Base-by-base conservation (phyloP, 2,797 vertebrate species). In the Gila robusta region DNA sequence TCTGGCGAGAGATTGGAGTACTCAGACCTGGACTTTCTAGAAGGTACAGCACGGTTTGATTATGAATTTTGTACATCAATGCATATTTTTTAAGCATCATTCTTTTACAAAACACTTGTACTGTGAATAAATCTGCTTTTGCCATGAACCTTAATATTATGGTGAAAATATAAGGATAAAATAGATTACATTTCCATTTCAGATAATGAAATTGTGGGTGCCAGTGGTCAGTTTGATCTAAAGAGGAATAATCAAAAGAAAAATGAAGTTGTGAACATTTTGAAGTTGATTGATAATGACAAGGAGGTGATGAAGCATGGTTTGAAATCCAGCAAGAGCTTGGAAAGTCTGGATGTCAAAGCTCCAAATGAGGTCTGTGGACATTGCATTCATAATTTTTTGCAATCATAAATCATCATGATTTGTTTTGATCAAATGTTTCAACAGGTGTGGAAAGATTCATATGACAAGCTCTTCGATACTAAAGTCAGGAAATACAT, bases 191-290 rank as follows among this genome's bases (percentile, higher is more conserved):
- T 89, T 76, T 86, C 5, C 64, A 88, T 91, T 92, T 62, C 72
- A 96, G 96, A 94, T 73, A 94, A 96, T 92, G 95, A 95, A 91
- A 62, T 95, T 86, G 84, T 95, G 76, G 95, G 95, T 17, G 94
- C 95, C 71, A 94, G 94, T 16, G 95, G 95, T 66, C 91, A 93
- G 86, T 95, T 96, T 90, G 93, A 95, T 67, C 88, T 72, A 6
- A 39, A 37, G 44, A 67, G 44, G 47, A 82, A 72, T 56, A 19
- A 94, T 4, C 92, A 95, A 6, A 95, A 94, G 26, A 96, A 95
- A 88, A 90, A 94, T 4, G 94, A 96, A 14, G 94, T 94, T 52
- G 71, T 93, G 62, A 88, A 94, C 9, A 92, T 96, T 8, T 88
- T 96, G 79, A 95, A 94, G 89, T 52, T 94, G 56, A 95, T 95